A percentile compares a stretch with the other conserved stretches of the same genome.
These are phyloP conservation scores for Cephus runcator DNA, from an alignment of 2,888 invertebrate species.

Conservation along the genomic window DNA sequence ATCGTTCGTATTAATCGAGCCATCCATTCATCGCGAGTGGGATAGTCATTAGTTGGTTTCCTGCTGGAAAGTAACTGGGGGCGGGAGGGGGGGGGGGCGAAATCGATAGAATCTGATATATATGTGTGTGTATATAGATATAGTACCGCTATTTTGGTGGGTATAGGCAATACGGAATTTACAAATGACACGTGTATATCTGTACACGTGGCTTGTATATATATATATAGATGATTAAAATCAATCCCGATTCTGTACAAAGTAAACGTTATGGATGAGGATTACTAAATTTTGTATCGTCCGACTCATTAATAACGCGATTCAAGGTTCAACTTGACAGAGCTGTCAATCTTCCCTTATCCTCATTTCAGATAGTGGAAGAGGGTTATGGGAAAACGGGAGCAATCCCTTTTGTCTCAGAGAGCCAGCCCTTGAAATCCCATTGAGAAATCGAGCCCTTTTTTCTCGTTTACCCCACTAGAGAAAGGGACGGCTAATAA, in stretches of 20 bases:
- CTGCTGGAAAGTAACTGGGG: not conserved
- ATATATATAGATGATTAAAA: not conserved
- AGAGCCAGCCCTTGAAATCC: constrained; percentile 5
- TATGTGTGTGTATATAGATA: not conserved
- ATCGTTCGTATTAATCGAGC: not conserved
- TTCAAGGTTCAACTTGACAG: constrained; percentile 9
- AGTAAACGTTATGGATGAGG: not conserved
- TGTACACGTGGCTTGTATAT: not conserved
- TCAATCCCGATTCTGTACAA: not conserved
- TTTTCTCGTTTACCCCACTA: not conserved
- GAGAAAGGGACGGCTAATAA: not conserved
- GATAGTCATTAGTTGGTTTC: not conserved
- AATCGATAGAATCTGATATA: not conserved
- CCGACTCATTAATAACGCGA: constrained; percentile 14
- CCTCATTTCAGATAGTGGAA: not conserved
- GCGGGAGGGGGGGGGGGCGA: not conserved
- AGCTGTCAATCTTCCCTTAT: constrained; percentile 9
- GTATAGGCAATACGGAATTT: not conserved
- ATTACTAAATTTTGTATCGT: constrained; percentile 16
- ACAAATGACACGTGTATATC: not conserved
- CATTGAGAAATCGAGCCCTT: constrained; percentile 6
- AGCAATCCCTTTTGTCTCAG: constrained; percentile 1
- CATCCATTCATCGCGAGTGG: not conserved
- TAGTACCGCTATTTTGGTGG: not conserved
- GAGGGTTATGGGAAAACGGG: not conserved